phyloP scores from a whole-genome alignment of 2,113 vertebrate species.

The Echinops telfairi region DNA sequence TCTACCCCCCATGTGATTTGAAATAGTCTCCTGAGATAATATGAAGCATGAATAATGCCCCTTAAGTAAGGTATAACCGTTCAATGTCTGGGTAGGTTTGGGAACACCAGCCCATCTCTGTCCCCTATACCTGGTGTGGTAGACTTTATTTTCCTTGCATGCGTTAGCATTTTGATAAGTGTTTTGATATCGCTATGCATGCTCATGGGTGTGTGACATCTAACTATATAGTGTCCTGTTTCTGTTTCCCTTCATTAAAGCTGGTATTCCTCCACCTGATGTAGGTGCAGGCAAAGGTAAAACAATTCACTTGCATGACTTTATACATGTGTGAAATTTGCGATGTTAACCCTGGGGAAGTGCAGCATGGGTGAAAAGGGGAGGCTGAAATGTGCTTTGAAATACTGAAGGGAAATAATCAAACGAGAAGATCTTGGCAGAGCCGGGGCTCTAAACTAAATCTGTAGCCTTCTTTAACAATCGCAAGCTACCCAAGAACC shows the following conservation, averaged over 20 bases:
- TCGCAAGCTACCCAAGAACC: constrained; percentile 57
- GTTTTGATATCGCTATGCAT: constrained; percentile 76
- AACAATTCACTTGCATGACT: constrained; percentile 88
- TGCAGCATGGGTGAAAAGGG: constrained; percentile 83
- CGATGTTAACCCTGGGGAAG: constrained; percentile 86
- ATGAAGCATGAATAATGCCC: constrained; percentile 68
- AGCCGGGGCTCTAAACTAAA: constrained; percentile 54
- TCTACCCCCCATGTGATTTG: background rate
- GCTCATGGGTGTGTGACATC: constrained; percentile 83
- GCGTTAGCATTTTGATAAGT: constrained; percentile 80
- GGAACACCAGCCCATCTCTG: constrained; percentile 64
- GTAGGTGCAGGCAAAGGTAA: constrained; percentile 96
- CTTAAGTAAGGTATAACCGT: constrained; percentile 74
- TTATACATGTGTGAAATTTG: constrained; percentile 87
- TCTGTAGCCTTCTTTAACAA: constrained; percentile 20
- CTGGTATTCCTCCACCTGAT: constrained; percentile 91
- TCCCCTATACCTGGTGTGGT: constrained; percentile 56
- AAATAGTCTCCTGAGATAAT: constrained; percentile 28
- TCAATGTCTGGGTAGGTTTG: constrained; percentile 65
- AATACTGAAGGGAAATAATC: constrained; percentile 28
- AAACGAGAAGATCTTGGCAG: constrained; percentile 18
- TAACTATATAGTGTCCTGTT: constrained; percentile 89
- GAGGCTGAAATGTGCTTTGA: constrained; percentile 65
- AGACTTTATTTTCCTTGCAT: constrained; percentile 83
- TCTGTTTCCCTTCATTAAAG: constrained; percentile 90